Percentiles rank a stretch among this genome's conserved stretches.
Conservation (phyloP, 2,113 vertebrate species). For the Noturus placidus region DNA sequence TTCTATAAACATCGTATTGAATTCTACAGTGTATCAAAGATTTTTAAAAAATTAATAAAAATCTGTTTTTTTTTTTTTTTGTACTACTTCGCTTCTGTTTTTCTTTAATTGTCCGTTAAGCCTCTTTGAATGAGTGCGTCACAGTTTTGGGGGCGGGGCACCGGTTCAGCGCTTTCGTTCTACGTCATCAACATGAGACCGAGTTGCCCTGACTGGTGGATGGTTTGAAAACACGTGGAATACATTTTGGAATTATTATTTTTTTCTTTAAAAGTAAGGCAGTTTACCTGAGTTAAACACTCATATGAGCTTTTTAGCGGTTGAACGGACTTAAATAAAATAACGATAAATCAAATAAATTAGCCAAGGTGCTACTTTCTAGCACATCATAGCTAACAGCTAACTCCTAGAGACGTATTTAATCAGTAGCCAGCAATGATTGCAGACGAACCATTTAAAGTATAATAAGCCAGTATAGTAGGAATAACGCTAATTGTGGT, state of each 20-base stretch:
- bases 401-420: neutral
- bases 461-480: neutral
- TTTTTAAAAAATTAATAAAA: neutral
- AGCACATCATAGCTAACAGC: neutral
- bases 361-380: neutral
- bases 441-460: neutral
- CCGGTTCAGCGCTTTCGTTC: fast-evolving
- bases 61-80: neutral
- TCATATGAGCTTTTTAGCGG: neutral
- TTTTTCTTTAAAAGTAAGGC: neutral
- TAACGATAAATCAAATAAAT: fast-evolving
- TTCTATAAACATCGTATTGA: neutral
- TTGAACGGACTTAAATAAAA: neutral
- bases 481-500: neutral
- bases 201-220: neutral
- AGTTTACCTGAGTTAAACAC: neutral
- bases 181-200: constrained; percentile 8
- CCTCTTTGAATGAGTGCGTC: neutral
- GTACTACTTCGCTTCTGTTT: neutral
- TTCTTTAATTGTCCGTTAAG: neutral
- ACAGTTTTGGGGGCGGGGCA: no score
- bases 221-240: neutral
- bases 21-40: neutral
- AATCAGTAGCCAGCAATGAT: neutral
- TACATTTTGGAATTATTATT: neutral